phyloP scores from a whole-genome alignment of 2,888 invertebrate species.

The Tiliacea aurago region DNA sequence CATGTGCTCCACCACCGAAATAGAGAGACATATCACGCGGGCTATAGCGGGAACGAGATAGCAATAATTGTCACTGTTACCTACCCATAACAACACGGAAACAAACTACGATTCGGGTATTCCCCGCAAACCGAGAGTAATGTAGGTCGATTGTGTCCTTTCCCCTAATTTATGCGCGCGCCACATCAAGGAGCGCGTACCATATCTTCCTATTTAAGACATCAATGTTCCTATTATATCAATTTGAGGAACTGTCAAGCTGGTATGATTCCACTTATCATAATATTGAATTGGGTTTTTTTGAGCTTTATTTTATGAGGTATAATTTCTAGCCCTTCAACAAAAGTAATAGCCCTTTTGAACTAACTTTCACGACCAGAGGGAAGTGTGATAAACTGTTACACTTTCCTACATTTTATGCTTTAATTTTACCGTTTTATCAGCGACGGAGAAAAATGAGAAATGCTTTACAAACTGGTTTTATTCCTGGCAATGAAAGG shows the following conservation, averaged over 20 bases:
- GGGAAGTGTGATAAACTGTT: slow-evolving; percentile 31
- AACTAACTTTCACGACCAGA: slow-evolving; percentile 29
- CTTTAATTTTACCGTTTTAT: slow-evolving; percentile 43
- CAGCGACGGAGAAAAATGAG: slow-evolving; percentile 23
- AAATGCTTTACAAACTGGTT: slow-evolving; percentile 28
- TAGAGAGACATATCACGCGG: too few relatives aligned
- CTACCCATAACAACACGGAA: too few relatives aligned
- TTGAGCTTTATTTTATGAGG: slow-evolving; percentile 3
- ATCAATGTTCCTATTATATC: not conserved
- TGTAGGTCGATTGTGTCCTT: too few relatives aligned
- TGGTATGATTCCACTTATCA: not conserved
- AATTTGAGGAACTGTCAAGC: not conserved
- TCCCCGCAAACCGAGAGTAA: too few relatives aligned
- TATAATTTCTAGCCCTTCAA: slow-evolving; percentile 3
- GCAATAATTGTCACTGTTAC: too few relatives aligned
- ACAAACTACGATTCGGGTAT: too few relatives aligned
- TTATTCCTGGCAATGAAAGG: slow-evolving; percentile 53
- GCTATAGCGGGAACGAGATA: too few relatives aligned
- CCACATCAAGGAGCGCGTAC: too few relatives aligned
- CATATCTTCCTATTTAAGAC: too few relatives aligned
- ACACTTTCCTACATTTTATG: slow-evolving; percentile 28
- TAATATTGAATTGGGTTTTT: not conserved
- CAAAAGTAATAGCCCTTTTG: slow-evolving; percentile 15
- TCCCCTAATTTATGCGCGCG: too few relatives aligned
- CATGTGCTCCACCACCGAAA: too few relatives aligned